A percentile compares a stretch with the other conserved stretches of the same genome.
These are phyloP conservation scores for Lobophora halterata DNA, from an alignment of 2,888 invertebrate genomes.

Conservation along the genomic window DNA sequence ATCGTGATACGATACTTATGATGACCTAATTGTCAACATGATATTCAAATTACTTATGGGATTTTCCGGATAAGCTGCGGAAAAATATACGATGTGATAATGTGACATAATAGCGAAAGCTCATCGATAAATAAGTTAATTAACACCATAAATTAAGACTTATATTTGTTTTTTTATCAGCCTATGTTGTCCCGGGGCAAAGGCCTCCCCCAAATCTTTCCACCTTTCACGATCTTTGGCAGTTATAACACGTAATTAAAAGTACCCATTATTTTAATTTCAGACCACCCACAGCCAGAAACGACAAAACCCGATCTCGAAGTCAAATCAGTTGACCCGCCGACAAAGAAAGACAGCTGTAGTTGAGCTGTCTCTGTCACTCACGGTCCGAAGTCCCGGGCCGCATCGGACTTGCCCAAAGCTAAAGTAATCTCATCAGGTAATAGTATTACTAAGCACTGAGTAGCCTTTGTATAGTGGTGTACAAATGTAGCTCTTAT, in stretches of 20 bases:
- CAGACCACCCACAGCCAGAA: conserved; percentile 59
- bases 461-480: conserved; percentile 49
- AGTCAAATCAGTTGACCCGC: conserved; percentile 45
- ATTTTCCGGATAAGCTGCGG: conserved; percentile 2
- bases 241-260: too few relatives aligned
- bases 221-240: too few relatives aligned
- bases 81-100: neutral
- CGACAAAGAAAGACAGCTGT: conserved; percentile 53
- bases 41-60: conserved; percentile 21
- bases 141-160: too few relatives aligned
- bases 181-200: too few relatives aligned
- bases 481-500: conserved; percentile 50
- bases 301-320: conserved; percentile 54
- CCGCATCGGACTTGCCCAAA: conserved; percentile 67
- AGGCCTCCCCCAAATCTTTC: too few relatives aligned
- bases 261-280: conserved; percentile 28
- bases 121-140: too few relatives aligned
- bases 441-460: conserved; percentile 68
- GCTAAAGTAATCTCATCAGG: conserved; percentile 74
- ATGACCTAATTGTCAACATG: conserved; percentile 17
- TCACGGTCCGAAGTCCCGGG: conserved; percentile 50
- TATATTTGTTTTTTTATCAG: too few relatives aligned
- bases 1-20: conserved; percentile 10
- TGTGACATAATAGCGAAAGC: too few relatives aligned
- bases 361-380: conserved; percentile 64